Base-by-base conservation (phyloP, 2,797 vertebrate species). In the Odontamblyopus lacepedii region DNA sequence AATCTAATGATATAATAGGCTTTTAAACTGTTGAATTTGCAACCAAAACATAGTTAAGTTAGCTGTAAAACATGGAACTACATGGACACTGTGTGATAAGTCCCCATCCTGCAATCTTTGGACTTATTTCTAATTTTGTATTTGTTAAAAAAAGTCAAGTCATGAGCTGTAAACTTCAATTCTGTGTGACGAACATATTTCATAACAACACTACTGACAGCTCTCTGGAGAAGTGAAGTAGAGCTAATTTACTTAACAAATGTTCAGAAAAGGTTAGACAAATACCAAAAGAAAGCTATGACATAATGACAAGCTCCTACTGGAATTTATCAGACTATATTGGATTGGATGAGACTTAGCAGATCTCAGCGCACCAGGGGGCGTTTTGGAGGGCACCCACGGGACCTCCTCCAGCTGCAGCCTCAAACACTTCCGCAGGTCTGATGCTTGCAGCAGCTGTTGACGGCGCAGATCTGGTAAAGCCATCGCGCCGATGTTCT, bases 381-480 rank as follows among this genome's bases (percentile, higher is more conserved):
- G 75, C 38, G 63, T 65, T 70, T 67, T 72, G 82, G 60, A 78
- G 70, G 66, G 78, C 27, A 74, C 80, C 80, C 69, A 70, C 67
- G 84, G 83, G 86, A 90, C 64, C 3, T 26, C 57, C 65, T 64
- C 18, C 65, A 71, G 72, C 71, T 75, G 73, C 72, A 71, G 69
- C 77, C 73, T 78, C 75, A 75, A 72, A 79, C 87, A 78, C 77
- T 71, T 81, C 76, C 74, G 70, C 72, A 51, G 18, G 68, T 69
- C 72, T 92, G 88, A 93, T 94, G 80, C 76, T 62, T 90, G 76
- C 82, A 89, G 77, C 93, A 94, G 92, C 88, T 92, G 92, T 77
- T 8, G 77, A 64, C 61, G 77, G 76, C 66, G 72, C 6, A 7
- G 66, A 78, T 76, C 91, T 93, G 92, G 78, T 75, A 92, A 92